phyloP scores from a whole-genome alignment of 2,888 invertebrate species.

The Abrostola triplasia region DNA sequence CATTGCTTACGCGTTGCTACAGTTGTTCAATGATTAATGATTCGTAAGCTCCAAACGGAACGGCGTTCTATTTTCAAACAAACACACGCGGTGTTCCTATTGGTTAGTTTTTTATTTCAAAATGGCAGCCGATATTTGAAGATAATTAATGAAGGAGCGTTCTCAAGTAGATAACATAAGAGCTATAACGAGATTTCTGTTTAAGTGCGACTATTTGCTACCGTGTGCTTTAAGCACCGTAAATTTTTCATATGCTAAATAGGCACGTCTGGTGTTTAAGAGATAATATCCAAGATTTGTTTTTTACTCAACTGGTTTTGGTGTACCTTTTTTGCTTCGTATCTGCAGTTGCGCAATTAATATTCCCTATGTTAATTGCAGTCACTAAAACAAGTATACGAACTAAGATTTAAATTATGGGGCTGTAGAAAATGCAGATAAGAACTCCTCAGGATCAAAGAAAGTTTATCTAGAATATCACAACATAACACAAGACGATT shows the following conservation, averaged over 20 bases:
- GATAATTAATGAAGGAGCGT: conserved; percentile 80
- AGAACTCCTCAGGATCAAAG: neutral
- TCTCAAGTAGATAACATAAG: conserved; percentile 75
- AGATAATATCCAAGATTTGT: conserved; percentile 47
- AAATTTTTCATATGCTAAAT: conserved; percentile 80
- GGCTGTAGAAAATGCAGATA: neutral
- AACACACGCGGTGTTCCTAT: conserved; percentile 69
- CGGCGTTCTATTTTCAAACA: conserved; percentile 81
- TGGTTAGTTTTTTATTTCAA: conserved; percentile 79
- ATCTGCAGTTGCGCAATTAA: conserved; percentile 24
- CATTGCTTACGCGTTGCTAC: conserved; percentile 62
- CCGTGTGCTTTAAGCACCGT: conserved; percentile 70
- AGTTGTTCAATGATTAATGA: conserved; percentile 79
- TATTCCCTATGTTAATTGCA: conserved; percentile 26
- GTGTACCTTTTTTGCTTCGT: conserved; percentile 18
- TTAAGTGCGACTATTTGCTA: conserved; percentile 78
- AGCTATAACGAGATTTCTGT: conserved; percentile 65
- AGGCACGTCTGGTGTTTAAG: conserved; percentile 64
- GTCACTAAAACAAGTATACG: conserved; percentile 1
- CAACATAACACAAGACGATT: neutral
- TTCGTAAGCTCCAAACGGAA: conserved; percentile 73
- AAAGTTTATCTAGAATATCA: neutral
- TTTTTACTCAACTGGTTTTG: conserved; percentile 38
- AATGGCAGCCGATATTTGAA: conserved; percentile 83
- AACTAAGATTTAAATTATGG: conserved; percentile 2